Base-by-base conservation (phyloP, 2,888 invertebrate genomes). In the Drosophila niveifrons region DNA sequence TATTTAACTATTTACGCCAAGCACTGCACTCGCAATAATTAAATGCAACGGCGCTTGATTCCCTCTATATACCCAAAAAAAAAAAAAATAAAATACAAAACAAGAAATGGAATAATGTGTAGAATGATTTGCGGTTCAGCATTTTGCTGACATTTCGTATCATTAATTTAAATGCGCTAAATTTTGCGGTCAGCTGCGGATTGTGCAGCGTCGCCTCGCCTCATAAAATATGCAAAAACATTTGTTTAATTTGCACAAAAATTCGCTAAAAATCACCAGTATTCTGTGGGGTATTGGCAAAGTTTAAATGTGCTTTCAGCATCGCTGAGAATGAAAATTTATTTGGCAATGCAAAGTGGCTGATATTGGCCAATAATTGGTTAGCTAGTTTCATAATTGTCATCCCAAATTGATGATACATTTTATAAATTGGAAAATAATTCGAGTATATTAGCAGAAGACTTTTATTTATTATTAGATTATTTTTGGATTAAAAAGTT, bases 151-250 rank as follows among this genome's bases (percentile, higher is more conserved):
- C 83, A 77, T 71, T 83, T 81, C 44, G 46, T 65, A 79, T 75
- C 79, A 75, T 83, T 83, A 81, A 83, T 83, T 79, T 75, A 81
- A 83, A 83, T 73, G 80, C 71, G 78, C 72, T 74, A 70, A 65
- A 79, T 69, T 72, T 67, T 86, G 87, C 39, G 83, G 87, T 81
- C 66, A 63, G 41, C 50, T 57, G 57, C 51, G 61, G 50, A 66
- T 72, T 56, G 53, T 59, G 59, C 51, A 74, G 31, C 50, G 29
- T 7, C 52, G 58, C 71, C 17, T 13, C 55, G 64, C 46, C 31
- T 63, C 63, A 83, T 81, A 74, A 83, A 83, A 83, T 77, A 83
- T 81, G 79, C 74, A 67, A 51, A 78, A 78, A 66, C 64, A 70
- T 69, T 76, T 71, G 53, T 66, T 69, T 63, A 50, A 67, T 75